A percentile compares a stretch with the other conserved stretches of the same genome.
These are phyloP conservation scores for Drosophila picticornis DNA, from an alignment of 2,888 invertebrate genomes.

Conservation along the genomic window DNA sequence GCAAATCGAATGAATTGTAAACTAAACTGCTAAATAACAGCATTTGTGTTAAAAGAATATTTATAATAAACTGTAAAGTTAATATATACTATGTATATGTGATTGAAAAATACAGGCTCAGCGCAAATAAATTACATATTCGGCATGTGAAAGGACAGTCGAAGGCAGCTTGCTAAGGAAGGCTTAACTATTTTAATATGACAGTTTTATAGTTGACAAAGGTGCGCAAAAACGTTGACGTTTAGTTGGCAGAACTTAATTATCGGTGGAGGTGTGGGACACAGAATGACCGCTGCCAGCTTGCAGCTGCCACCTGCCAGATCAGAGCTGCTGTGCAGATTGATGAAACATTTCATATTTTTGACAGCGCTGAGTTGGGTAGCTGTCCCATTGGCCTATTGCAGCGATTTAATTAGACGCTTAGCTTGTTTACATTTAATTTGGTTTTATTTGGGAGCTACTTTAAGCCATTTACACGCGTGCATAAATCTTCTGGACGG, in stretches of 20 bases:
- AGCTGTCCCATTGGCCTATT: slow-evolving; percentile 19
- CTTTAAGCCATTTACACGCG: slow-evolving; percentile 77
- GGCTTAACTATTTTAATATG: slow-evolving; percentile 56
- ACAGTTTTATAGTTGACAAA: slow-evolving; percentile 61
- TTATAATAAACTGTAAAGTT: slow-evolving; percentile 6
- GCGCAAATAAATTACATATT: slow-evolving; percentile 18
- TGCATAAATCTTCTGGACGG: slow-evolving; percentile 73
- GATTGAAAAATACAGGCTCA: slow-evolving; percentile 16
- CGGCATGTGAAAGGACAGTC: neutral
- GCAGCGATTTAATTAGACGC: slow-evolving; percentile 71
- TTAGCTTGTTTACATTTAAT: slow-evolving; percentile 73
- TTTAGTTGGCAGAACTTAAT: slow-evolving; percentile 67
- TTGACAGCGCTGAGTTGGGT: slow-evolving; percentile 64
- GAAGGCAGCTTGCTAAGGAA: slow-evolving; percentile 16
- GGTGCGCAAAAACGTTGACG: slow-evolving; percentile 51
- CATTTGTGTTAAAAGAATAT: slow-evolving; percentile 1
- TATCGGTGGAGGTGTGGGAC: slow-evolving; percentile 31
- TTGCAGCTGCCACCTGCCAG: slow-evolving; percentile 5
- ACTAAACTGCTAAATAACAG: slow-evolving; percentile 33
- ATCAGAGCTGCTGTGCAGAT: slow-evolving; percentile 41
- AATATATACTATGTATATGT: slow-evolving; percentile 1
- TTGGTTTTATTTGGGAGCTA: slow-evolving; percentile 67
- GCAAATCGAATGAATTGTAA: slow-evolving; percentile 55
- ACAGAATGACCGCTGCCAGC: slow-evolving; percentile 13
- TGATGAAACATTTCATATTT: slow-evolving; percentile 67